Conservation (phyloP, 2,113 vertebrate genomes). For the Synodontis membranacea region DNA sequence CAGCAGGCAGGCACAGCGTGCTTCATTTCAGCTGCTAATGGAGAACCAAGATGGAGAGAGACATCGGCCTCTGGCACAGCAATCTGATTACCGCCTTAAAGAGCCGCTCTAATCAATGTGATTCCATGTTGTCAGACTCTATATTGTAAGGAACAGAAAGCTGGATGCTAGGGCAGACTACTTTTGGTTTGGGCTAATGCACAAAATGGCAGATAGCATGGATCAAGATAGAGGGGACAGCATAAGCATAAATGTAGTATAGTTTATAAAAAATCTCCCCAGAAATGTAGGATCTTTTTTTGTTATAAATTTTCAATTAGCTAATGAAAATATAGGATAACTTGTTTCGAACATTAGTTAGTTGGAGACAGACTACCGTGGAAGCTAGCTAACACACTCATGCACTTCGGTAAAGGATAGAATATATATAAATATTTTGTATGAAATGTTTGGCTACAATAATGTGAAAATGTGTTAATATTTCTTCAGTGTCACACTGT, state of each 20-base stretch:
- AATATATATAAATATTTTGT: neutral
- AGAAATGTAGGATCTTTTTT: neutral
- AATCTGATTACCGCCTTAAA: constrained; percentile 54
- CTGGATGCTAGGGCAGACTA: neutral
- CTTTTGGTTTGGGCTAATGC: neutral
- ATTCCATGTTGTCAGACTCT: constrained; percentile 39
- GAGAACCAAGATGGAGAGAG: constrained; percentile 61
- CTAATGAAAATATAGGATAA: neutral
- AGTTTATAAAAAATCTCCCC: neutral
- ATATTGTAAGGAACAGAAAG: constrained; percentile 16
- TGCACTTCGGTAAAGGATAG: neutral
- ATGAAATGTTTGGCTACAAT: neutral
- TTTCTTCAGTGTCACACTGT: neutral
- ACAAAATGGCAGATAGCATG: neutral
- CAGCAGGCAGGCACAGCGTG: constrained; percentile 58
- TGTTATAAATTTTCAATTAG: neutral
- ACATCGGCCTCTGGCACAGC: constrained; percentile 52
- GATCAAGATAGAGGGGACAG: neutral
- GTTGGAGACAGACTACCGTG: neutral
- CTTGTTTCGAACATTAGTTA: neutral
- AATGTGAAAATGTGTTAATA: neutral
- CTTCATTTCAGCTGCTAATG: constrained; percentile 59
- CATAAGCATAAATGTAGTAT: neutral
- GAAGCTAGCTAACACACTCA: neutral
- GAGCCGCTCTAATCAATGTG: constrained; percentile 48